phyloP scores from a whole-genome alignment of 1,140 invertebrate species.

The Brachionus plicatilis region DNA sequence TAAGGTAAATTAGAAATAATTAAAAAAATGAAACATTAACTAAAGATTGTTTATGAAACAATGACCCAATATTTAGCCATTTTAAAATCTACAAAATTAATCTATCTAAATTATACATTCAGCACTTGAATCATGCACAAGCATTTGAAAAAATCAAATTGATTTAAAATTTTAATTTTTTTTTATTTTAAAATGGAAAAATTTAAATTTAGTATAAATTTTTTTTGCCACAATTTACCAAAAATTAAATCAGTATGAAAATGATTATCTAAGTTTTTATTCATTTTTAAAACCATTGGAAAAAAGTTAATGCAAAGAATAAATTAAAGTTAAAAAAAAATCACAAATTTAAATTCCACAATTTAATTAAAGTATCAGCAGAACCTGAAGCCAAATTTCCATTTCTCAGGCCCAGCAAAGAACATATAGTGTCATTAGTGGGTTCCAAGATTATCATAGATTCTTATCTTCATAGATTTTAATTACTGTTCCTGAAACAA shows the following conservation, averaged over 20 bases:
- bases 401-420: background rate
- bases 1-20: background rate
- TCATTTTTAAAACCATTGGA: background rate
- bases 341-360: slow-evolving; percentile 16
- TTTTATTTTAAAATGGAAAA: background rate
- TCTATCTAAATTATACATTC: background rate
- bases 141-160: background rate
- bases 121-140: background rate
- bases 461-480: too few relatives aligned
- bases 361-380: background rate
- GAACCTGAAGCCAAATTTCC: background rate
- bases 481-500: too few relatives aligned
- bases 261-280: background rate
- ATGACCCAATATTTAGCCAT: background rate
- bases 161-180: slow-evolving; percentile 1
- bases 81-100: background rate
- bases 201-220: background rate
- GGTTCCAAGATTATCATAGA: too few relatives aligned
- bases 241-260: background rate
- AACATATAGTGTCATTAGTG: background rate
- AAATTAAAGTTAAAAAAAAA: background rate
- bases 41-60: background rate
- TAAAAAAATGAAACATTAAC: background rate
- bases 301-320: background rate
- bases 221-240: background rate